Base-by-base conservation (phyloP, 1,140 invertebrate genomes). In the Lepidostoma basale region DNA sequence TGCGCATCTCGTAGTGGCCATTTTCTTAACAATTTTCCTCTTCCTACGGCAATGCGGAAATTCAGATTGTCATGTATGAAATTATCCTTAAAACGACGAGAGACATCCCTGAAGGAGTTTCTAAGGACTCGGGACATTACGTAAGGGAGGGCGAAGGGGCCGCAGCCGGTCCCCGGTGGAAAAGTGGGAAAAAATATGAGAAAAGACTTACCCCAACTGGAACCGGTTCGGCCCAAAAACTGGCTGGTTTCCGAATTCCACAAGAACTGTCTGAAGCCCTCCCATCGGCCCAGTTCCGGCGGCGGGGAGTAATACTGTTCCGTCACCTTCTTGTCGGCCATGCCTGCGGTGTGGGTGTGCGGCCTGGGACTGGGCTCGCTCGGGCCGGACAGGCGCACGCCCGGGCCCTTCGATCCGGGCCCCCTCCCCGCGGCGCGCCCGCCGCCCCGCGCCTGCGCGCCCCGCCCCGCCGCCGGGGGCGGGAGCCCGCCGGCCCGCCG, bases 171-270 rank as follows among this genome's bases (percentile, higher is more conserved):
- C 6, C 10, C 16, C 60, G 65, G 62, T 49, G 62, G 67, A 67
- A 73, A 72, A 58, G 52, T 63, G 22, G 56, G 47, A 67, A 60
- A 44, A 68, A 39, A 10, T 12, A 36, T 16, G 23, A 68, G 36
- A 44, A 75, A 64, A 18, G 52, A 89, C 92, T 94, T 83, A 95
- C 93, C 92, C 94, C 94, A 96, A 83, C 92, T 94, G 74, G 88
- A 85, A 69, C 91, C 93, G 67, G 93, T 96, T 72, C 94, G 86
- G 68, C 94, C 94, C 71, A 95, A 83, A 78, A 95, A 90, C 81
- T 94, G 91, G 75, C 90, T 89, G 62, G 92, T 95, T 82, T 95
- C 91, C 67, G 91, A 89, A 84, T 96, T 94, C 88, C 90, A 96
- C 63, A 96, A 76, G 83, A 95, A 95, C 74, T 87, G 83, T 78